Conservation (phyloP, 1,140 invertebrate species). For the Lasioglossum albipes region DNA sequence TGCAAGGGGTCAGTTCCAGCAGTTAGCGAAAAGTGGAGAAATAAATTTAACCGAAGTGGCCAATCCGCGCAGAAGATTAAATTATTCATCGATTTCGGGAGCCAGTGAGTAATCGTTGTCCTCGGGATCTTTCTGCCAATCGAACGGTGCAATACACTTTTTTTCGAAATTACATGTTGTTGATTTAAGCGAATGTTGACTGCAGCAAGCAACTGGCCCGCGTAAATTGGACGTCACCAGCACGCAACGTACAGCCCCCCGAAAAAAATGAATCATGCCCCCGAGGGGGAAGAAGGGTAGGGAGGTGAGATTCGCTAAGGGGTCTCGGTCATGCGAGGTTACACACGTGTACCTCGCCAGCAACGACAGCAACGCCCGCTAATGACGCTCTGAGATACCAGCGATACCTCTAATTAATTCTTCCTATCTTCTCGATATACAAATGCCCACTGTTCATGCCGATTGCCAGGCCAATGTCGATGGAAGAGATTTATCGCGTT, state of each 20-base stretch:
- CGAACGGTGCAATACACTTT: not conserved
- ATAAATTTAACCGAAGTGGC: too few species aligned
- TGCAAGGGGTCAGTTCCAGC: too few species aligned
- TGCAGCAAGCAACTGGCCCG: conserved; percentile 34
- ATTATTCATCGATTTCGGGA: not conserved
- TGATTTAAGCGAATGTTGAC: conserved; percentile 37
- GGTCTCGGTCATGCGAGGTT: conserved; percentile 59
- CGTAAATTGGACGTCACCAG: conserved; percentile 57
- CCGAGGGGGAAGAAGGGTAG: conserved; percentile 22
- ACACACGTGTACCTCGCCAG: conserved; percentile 52
- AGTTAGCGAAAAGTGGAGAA: too few species aligned
- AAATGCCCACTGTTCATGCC: conserved; percentile 66
- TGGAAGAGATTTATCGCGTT: conserved; percentile 60
- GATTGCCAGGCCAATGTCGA: conserved; percentile 52
- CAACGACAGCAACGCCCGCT: conserved; percentile 66
- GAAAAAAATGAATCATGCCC: conserved; percentile 58
- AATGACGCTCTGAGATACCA: conserved; percentile 74
- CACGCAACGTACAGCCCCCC: conserved; percentile 39
- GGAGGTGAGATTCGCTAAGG: conserved; percentile 61
- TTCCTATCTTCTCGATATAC: conserved; percentile 72
- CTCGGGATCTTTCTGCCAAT: not conserved
- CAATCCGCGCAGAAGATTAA: too few species aligned
- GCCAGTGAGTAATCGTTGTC: not conserved
- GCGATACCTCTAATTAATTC: conserved; percentile 77
- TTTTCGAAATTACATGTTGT: conserved; percentile 26